A percentile compares a stretch with the other conserved stretches of the same genome.
phyloP scores from a whole-genome alignment of 2,113 vertebrate species.

The Phoenicopterus ruber region DNA sequence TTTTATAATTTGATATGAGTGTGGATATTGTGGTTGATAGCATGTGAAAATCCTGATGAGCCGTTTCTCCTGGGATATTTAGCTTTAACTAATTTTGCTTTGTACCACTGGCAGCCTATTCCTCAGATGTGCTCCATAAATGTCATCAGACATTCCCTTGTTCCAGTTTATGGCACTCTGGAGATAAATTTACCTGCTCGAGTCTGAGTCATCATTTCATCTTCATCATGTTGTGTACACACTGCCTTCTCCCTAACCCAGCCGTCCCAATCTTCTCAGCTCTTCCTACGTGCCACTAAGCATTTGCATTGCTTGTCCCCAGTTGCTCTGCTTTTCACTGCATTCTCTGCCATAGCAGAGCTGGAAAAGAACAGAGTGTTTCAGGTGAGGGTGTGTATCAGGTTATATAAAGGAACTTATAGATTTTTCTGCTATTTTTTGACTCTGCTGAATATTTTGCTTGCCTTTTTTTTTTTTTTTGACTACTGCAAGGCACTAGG shows the following conservation, averaged over 20 bases:
- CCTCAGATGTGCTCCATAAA: neutral
- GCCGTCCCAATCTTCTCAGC: neutral
- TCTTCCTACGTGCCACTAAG: neutral
- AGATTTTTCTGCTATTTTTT: neutral
- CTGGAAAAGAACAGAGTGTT: neutral
- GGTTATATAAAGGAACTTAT: neutral
- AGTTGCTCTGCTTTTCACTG: neutral
- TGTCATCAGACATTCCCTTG: neutral
- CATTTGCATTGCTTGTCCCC: neutral
- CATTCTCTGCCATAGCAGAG: neutral
- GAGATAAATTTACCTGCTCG: constrained; percentile 14
- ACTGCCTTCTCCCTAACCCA: neutral
- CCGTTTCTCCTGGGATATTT: neutral
- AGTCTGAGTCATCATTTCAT: constrained; percentile 25
- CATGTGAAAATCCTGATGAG: neutral
- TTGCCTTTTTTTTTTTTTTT: neutral
- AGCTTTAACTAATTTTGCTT: neutral
- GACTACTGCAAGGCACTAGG: neutral
- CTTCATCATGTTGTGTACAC: neutral
- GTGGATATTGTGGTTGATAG: neutral
- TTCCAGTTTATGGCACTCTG: neutral
- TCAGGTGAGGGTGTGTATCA: neutral
- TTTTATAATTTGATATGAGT: neutral
- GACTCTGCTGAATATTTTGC: neutral
- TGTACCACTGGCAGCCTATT: neutral